Percentiles rank a stretch among this genome's conserved stretches.
phyloP scores from a whole-genome alignment of 2,113 vertebrate genomes.

The Fukomys damarensis region DNA sequence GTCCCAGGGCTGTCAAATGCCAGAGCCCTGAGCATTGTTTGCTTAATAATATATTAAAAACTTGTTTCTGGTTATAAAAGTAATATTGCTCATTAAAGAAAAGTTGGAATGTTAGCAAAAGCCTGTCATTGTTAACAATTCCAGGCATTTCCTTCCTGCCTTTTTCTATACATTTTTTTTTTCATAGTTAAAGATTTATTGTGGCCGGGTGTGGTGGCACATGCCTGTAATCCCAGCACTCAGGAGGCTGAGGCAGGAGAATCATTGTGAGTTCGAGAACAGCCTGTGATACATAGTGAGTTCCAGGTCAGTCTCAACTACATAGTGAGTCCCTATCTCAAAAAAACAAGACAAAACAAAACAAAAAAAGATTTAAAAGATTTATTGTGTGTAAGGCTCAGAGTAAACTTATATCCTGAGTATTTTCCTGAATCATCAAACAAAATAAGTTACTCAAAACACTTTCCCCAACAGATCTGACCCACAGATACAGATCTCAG shows the following conservation, averaged over 20 bases:
- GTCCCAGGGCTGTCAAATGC: not conserved
- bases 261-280: no score
- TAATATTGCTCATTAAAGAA: constrained; percentile 40
- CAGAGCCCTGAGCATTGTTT: not conserved
- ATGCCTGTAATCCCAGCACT: no score
- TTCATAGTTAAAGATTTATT: not conserved
- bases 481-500: not conserved
- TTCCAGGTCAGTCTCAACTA: no score
- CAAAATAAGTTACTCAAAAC: constrained; percentile 51
- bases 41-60: not conserved
- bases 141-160: constrained; percentile 74
- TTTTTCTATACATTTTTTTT: constrained; percentile 68
- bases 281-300: no score
- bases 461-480: not conserved
- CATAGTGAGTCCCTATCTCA: no score
- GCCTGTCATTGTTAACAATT: constrained; percentile 52
- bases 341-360: no score
- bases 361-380: no score
- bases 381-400: constrained; percentile 42
- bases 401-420: constrained; percentile 31
- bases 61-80: constrained; percentile 46
- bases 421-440: constrained; percentile 53
- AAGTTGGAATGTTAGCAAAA: constrained; percentile 43
- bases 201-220: no score
- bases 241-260: no score